Evolutionary conservation across 1,140 invertebrate species (phyloP).

Genomic region (Anastrepha ludens): DNA sequence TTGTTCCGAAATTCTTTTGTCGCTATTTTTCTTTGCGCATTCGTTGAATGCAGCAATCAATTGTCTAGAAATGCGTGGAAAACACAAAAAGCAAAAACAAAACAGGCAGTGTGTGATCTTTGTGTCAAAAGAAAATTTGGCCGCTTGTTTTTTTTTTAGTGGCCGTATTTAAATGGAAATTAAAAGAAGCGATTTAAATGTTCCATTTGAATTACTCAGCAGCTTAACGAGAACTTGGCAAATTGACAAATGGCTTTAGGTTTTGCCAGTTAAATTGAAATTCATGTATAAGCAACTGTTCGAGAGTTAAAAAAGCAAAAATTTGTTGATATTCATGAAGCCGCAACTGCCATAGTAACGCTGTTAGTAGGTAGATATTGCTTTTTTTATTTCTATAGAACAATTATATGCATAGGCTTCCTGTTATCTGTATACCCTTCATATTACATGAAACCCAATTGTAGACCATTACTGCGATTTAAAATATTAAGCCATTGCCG

Average conservation of each 20-base stretch:
- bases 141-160: neutral
- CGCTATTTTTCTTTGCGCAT: neutral
- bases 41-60: neutral
- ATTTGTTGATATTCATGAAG: no score
- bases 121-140: neutral
- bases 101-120: neutral
- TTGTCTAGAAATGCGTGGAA: neutral
- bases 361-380: no score
- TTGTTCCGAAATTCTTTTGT: neutral
- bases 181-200: neutral
- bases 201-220: neutral
- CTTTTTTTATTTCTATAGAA: no score
- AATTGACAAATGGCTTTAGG: neutral
- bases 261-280: neutral
- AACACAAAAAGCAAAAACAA: neutral
- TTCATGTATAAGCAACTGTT: neutral
- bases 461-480: no score
- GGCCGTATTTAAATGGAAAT: constrained; percentile 7
- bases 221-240: neutral
- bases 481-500: no score
- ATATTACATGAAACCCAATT: no score
- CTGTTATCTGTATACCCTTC: no score
- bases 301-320: no score
- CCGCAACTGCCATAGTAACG: no score
- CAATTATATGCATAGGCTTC: no score